Conservation (phyloP, 2,888 invertebrate species). For the Diaphora mendica region DNA sequence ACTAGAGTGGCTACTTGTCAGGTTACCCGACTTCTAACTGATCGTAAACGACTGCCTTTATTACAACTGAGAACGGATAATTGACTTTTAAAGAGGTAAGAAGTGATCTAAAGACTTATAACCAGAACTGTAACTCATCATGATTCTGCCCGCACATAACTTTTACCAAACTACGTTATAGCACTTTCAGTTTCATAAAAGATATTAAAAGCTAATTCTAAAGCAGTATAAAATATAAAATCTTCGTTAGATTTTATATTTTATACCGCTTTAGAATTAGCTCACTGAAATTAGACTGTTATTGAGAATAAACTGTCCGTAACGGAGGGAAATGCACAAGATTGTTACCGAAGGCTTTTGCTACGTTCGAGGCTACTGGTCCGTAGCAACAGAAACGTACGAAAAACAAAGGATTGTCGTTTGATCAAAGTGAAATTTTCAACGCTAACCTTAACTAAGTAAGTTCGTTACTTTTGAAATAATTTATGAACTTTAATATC, state of each 20-base stretch:
- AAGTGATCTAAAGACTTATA: neutral
- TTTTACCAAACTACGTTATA: neutral
- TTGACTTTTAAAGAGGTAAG: constrained; percentile 7
- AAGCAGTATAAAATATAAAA: constrained; percentile 36
- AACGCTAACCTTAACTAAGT: neutral
- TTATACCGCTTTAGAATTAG: too few relatives aligned
- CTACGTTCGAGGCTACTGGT: constrained; percentile 42
- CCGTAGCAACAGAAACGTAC: constrained; percentile 51
- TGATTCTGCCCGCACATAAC: neutral
- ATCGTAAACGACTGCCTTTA: constrained; percentile 1
- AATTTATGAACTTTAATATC: neutral
- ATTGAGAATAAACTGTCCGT: constrained; percentile 47
- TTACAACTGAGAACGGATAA: neutral
- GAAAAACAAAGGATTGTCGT: constrained; percentile 30
- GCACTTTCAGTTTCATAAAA: constrained; percentile 22
- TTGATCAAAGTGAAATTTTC: neutral
- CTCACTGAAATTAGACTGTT: constrained; percentile 50
- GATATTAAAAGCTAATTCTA: constrained; percentile 14
- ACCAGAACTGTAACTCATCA: neutral
- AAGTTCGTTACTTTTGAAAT: neutral
- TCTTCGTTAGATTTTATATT: too few relatives aligned
- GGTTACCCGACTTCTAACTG: constrained; percentile 4
- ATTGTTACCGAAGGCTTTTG: constrained; percentile 50
- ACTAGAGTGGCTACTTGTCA: neutral
- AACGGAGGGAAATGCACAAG: constrained; percentile 44